Percentiles rank a stretch among this genome's conserved stretches.
Conservation (phyloP, 2,113 vertebrate species). For the Rattus rattus region DNA sequence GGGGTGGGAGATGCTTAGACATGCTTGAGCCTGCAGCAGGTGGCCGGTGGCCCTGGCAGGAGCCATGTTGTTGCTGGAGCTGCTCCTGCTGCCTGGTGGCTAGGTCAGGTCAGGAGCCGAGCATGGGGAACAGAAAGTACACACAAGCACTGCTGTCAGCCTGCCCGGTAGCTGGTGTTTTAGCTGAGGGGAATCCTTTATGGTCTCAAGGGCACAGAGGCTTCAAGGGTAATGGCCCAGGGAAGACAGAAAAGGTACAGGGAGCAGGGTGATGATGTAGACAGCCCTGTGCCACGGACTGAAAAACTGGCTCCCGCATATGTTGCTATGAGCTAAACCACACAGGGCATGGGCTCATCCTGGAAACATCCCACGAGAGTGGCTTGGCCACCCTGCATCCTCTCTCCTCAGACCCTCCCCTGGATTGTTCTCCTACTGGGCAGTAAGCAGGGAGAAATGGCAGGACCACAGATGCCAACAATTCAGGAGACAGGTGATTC, state of each 20-base stretch:
- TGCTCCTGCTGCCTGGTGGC: neutral
- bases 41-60: neutral
- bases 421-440: neutral
- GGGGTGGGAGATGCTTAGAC: neutral
- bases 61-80: neutral
- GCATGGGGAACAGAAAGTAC: neutral
- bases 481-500: neutral
- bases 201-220: neutral
- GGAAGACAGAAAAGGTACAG: neutral
- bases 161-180: neutral
- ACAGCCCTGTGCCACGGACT: neutral
- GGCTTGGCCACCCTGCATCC: neutral
- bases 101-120: neutral
- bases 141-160: accelerated
- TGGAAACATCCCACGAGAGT: no score
- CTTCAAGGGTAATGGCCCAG: neutral
- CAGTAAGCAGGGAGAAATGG: neutral
- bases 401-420: neutral
- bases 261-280: neutral
- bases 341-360: neutral
- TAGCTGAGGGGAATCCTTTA: neutral
- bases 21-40: neutral
- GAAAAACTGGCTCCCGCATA: neutral
- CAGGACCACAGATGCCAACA: neutral
- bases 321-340: neutral